phyloP scores from a whole-genome alignment of 2,888 invertebrate species.

The Trissoscelio sp. region DNA sequence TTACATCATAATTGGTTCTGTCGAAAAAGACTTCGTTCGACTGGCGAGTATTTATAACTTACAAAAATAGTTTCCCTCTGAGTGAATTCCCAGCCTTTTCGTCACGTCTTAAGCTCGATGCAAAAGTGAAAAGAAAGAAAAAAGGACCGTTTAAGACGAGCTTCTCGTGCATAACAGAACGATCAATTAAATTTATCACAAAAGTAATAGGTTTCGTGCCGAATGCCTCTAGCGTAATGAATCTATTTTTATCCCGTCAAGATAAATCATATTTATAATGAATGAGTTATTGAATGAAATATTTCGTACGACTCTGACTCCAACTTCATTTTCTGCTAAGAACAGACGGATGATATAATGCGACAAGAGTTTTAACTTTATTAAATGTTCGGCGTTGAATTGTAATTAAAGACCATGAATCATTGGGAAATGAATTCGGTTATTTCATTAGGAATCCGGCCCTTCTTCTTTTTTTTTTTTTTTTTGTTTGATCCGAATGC shows the following conservation, averaged over 20 bases:
- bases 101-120: conserved; percentile 37
- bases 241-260: conserved; percentile 44
- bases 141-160: neutral
- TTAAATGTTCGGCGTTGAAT: conserved; percentile 42
- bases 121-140: conserved; percentile 19
- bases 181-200: conserved; percentile 58
- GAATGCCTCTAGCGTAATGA: conserved; percentile 51
- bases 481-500: too few species aligned
- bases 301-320: conserved; percentile 37
- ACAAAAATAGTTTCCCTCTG: conserved; percentile 37
- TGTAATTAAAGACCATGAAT: conserved; percentile 45
- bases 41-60: conserved; percentile 55
- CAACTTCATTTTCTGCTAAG: conserved; percentile 44
- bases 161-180: conserved; percentile 40
- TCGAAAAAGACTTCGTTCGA: conserved; percentile 51
- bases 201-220: conserved; percentile 43
- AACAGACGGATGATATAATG: conserved; percentile 44
- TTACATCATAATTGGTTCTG: conserved; percentile 64
- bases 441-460: neutral
- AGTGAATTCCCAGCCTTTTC: conserved; percentile 13
- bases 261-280: conserved; percentile 53
- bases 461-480: too few species aligned
- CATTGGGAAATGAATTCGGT: conserved; percentile 10
- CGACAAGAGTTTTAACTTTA: conserved; percentile 53
- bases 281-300: conserved; percentile 49